Conservation (phyloP, 2,113 vertebrate species). For the Oostethus manadensis region DNA sequence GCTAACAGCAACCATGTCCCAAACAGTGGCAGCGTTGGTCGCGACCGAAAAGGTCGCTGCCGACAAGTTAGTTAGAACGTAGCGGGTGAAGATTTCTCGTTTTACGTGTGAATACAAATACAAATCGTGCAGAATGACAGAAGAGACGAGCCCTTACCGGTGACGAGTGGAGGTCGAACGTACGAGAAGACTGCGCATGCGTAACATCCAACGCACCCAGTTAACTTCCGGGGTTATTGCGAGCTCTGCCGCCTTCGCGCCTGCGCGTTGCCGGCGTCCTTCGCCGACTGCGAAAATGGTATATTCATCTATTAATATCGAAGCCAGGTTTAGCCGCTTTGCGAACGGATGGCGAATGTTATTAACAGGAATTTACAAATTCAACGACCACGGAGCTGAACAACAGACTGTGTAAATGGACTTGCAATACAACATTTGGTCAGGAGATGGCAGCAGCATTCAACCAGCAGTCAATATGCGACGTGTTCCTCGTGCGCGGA, state of each 20-base stretch:
- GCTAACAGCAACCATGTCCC: constrained; percentile 6
- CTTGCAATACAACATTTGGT: too few relatives aligned
- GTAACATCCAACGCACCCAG: not conserved
- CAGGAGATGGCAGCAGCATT: too few relatives aligned
- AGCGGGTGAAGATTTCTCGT: not conserved
- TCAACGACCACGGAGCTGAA: too few relatives aligned
- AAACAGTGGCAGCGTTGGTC: constrained; percentile 5
- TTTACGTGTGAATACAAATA: not conserved
- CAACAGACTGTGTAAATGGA: too few relatives aligned
- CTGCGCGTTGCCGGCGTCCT: not conserved
- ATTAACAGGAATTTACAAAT: too few relatives aligned
- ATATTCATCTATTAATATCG: too few relatives aligned
- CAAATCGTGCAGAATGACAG: not conserved
- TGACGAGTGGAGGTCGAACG: constrained; percentile 61
- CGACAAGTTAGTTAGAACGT: not conserved
- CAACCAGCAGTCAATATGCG: too few relatives aligned
- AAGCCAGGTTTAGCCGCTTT: too few relatives aligned
- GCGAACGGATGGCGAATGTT: too few relatives aligned
- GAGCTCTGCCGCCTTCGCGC: not conserved
- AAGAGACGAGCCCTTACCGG: constrained; percentile 44
- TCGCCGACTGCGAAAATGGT: too few relatives aligned
- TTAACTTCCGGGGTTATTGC: constrained; percentile 41
- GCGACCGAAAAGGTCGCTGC: not conserved
- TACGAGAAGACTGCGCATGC: constrained; percentile 45
- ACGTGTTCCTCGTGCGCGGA: too few relatives aligned